phyloP scores from a whole-genome alignment of 2,113 vertebrate species.

The Campylomormyrus tamandua region DNA sequence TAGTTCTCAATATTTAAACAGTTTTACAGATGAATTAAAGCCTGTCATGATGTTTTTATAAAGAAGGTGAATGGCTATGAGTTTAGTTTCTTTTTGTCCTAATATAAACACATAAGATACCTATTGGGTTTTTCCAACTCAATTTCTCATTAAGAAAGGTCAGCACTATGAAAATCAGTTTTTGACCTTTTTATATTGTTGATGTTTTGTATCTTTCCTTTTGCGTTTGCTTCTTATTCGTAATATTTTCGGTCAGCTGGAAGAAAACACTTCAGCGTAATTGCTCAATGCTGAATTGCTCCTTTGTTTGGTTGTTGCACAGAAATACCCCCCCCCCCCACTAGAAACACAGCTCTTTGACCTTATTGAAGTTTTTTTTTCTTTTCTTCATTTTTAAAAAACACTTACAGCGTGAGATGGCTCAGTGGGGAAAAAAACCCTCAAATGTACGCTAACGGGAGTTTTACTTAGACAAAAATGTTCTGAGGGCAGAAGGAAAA shows the following conservation, averaged over 20 bases:
- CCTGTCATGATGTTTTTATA: background rate
- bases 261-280: background rate
- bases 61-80: background rate
- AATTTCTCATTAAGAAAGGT: background rate
- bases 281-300: background rate
- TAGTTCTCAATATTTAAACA: background rate
- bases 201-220: background rate
- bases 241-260: background rate
- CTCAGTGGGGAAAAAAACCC: background rate
- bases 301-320: background rate
- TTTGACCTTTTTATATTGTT: background rate
- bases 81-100: background rate
- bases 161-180: background rate
- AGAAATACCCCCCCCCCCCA: background rate
- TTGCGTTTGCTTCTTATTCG: background rate
- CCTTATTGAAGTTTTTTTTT: background rate
- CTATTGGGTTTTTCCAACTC: background rate
- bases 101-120: background rate
- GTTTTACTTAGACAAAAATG: too few species aligned
- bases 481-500: too few species aligned
- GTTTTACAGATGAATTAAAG: background rate
- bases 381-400: background rate
- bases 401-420: background rate
- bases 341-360: background rate
- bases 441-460: background rate